Percentiles rank a stretch among this genome's conserved stretches.
phyloP scores from a whole-genome alignment of 2,888 invertebrate species.

The Leucania comma region DNA sequence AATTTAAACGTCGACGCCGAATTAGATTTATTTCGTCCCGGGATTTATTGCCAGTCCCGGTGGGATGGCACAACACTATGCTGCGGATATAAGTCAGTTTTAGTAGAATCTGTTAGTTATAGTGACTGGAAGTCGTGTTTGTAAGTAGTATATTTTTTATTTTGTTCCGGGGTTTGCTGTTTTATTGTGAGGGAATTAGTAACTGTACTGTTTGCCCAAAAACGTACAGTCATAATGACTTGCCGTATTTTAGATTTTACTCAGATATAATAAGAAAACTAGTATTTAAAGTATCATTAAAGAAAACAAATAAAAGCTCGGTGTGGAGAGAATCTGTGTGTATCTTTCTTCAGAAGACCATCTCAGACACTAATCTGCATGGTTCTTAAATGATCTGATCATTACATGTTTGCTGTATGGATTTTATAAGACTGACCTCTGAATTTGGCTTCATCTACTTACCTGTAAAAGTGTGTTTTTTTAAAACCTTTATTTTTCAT shows the following conservation, averaged over 20 bases:
- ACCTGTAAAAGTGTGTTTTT: too few relatives aligned
- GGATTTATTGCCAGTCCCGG: conserved; percentile 77
- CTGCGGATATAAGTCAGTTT: conserved; percentile 48
- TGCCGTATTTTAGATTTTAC: too few relatives aligned
- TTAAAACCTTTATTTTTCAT: too few relatives aligned
- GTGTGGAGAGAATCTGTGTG: too few relatives aligned
- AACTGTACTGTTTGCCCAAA: background rate
- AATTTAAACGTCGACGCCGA: conserved; percentile 83
- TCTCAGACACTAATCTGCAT: too few relatives aligned
- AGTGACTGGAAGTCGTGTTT: conserved; percentile 13
- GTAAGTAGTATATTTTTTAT: conserved; percentile 6
- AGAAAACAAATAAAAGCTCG: too few relatives aligned
- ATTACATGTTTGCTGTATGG: too few relatives aligned
- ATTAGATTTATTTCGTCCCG: conserved; percentile 84
- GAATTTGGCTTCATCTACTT: too few relatives aligned
- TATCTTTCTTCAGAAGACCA: too few relatives aligned
- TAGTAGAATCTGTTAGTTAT: conserved; percentile 43
- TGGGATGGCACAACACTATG: conserved; percentile 54
- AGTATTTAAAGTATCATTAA: too few relatives aligned
- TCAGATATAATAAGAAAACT: background rate
- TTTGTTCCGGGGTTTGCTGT: background rate
- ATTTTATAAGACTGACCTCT: too few relatives aligned
- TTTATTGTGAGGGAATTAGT: background rate
- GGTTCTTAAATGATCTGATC: too few relatives aligned
- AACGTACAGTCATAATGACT: background rate